Evolutionary conservation across 2,797 vertebrate genomes (phyloP), one percentile per base, ranked within the genome.

Genomic region (Mallotus villosus): DNA sequence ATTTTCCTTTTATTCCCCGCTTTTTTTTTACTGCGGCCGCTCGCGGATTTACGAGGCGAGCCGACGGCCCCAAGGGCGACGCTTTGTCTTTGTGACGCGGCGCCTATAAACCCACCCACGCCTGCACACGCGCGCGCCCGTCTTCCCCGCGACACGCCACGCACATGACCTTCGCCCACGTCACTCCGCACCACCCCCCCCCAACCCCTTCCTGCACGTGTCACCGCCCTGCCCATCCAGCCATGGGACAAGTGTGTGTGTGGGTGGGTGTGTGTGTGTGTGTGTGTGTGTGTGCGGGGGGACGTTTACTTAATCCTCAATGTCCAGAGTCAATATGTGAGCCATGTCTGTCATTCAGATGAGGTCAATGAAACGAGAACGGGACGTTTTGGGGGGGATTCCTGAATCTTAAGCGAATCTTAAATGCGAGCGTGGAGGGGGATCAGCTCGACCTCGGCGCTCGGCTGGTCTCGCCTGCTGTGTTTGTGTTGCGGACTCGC

Each of bases 11-110:
- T 78, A 73, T 71, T 78, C 61, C 61, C 16, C 7, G 37, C 9
- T 55, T 76, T 80, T 74, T 55, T 76, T 80, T 74, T 78, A 77
- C 72, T 73, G 74, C 64, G 53, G 53, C 62, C 9, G 73, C 70
- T 70, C 55, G 19, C 58, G 64, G 62, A 78, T 82, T 78, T 78
- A 84, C 34, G 22, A 76, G 57, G n/a, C 1, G 60, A 70, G 77
- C 64, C 65, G 55, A 19, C 58, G 22, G 29, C 75, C 77, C 65
- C 70, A 76, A 71, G 78, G 78, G 55, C 58, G 63, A 59, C 17
- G 58, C 60, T 71, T 63, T 57, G 37, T 62, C 66, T 68, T 58
- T 60, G 51, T 8, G 58, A 37, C 49, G 24, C 61, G 24, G 24
- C n/a, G 29, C 65, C 21, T 70, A 46, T 71, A 74, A 68, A 68